Evolutionary conservation across 2,113 vertebrate genomes (phyloP), one percentile per base, ranked within the genome.

Genomic region (Microcebus jonahi): DNA sequence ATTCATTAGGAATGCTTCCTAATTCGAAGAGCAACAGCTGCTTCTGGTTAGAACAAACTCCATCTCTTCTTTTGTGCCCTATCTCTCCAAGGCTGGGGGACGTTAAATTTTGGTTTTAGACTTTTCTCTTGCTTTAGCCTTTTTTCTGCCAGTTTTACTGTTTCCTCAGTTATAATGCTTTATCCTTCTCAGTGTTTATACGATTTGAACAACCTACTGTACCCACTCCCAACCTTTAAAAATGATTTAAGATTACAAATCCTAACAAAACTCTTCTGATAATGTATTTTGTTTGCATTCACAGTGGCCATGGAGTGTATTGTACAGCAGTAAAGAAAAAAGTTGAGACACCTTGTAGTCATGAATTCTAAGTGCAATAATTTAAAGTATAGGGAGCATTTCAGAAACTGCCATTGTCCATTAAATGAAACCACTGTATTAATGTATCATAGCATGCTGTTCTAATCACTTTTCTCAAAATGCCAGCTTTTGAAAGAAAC

Each of bases 1-100:
- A 67, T 98, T 98, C 97, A 94, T 99, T 98, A 98, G 94, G 95
- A 98, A 88, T 96, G 97, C 97, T 97, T 98, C 96, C 96, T 97
- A 95, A 97, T 97, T 98, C 79, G 86, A 95, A 97, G 94, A 97
- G 98, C 96, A 98, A 77, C 98, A 98, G 97, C 97, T 98, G 98
- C 42, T 95, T 98, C 95, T 96, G 94, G 96, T 98, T 98, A 81
- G 88, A 92, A 97, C 90, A 94, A 96, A 97, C 97, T 93, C 95
- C n/a, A 25, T 73, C 95, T 97, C 94, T 88, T 95, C 97, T 98
- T 97, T 97, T 96, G 77, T 88, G 85, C 65, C 68, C 93, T 67
- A 36, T 93, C 68, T 96, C 76, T 98, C 94, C 15, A 88, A 97
- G 96, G 90, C 21, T 80, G 97, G 97, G 86, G 93, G 81, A 95